Evolutionary conservation across 2,113 vertebrate species (phyloP).

Genomic region (Cinclus mexicanus): DNA sequence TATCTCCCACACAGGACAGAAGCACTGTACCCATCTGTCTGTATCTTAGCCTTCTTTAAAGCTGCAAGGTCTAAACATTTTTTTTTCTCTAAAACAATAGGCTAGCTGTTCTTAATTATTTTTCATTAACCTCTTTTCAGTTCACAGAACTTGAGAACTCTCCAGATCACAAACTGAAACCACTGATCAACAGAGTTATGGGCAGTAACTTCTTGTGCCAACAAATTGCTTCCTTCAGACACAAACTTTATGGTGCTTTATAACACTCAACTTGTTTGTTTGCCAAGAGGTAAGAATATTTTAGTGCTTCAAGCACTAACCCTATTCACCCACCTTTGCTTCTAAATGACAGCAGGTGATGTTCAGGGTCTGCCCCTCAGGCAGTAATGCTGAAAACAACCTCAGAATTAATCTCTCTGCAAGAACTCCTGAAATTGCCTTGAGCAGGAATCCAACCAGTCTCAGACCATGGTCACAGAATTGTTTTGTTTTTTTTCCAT

Average conservation of each 20-base stretch:
- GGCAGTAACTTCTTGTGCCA: not conserved
- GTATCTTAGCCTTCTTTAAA: not conserved
- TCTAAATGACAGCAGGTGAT: not conserved
- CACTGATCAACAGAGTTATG: not conserved
- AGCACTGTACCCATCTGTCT: not conserved
- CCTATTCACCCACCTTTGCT: rapidly evolving
- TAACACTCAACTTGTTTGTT: not conserved
- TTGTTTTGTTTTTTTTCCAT: not conserved
- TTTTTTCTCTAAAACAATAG: not conserved
- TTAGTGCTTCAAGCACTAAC: not conserved
- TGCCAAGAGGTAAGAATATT: not conserved
- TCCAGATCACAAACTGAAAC: constrained; percentile 24
- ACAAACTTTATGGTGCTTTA: not conserved
- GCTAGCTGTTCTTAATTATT: not conserved
- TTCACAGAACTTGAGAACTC: not conserved
- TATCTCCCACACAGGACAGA: not conserved
- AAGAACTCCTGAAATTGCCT: not conserved
- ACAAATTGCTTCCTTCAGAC: not conserved
- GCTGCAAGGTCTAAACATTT: not conserved
- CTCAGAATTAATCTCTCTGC: not conserved
- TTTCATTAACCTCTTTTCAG: not conserved
- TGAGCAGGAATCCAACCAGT: not conserved
- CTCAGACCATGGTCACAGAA: not conserved
- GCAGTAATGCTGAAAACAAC: not conserved
- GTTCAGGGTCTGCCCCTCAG: not conserved